Base-by-base conservation (phyloP, 2,797 vertebrate genomes). In the Phrynocephalus guinanensis region DNA sequence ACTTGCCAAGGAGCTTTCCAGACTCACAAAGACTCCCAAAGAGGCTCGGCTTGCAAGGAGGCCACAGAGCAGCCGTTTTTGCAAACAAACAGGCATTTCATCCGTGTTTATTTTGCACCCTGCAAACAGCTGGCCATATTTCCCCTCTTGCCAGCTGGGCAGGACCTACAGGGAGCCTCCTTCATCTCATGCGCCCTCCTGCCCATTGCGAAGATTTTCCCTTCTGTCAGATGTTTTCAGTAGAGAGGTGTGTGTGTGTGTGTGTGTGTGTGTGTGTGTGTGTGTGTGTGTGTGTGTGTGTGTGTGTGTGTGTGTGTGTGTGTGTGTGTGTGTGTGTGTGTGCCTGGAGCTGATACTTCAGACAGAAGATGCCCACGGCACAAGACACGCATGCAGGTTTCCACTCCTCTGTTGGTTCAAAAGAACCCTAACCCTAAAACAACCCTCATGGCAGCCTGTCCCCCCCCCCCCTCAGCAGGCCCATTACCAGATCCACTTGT, bases 401-500 rank as follows among this genome's bases (percentile, higher is more conserved):
- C 52, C 9, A 56, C 3, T 15, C 52, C 52, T 56, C 52, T 56
- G 9, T 56, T 15, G 9, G 9, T 56, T 9, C 52, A 56, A 56
- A 56, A 2, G 52, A 56, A 56, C 38, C 38, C 38, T 44, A 44
- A 44, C 38, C 38, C 38, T 44, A 44, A 44, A 0, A 44, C 38
- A 44, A 44, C 38, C 38, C 38, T 44, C 38, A 44, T 44, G 38
- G 38, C 38, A 44, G 38, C 38, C 38, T 44, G 38, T 4, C 1
- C 22, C 24, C 3, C 9, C 26, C 3, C 68, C n/a, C 0, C 10
- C 24, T 11, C 94, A 44, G 92, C 83, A 89, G 92, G 92, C 86
- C 94, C 92, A 67, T 87, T 50, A 91, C 79, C 91, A 93, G 93
- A 94, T 95, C 95, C 94, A 93, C 96, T 96, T 96, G 95, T 95